Base-by-base conservation (phyloP, 1,140 invertebrate genomes). In the Pseudomyrmex flavicornis region DNA sequence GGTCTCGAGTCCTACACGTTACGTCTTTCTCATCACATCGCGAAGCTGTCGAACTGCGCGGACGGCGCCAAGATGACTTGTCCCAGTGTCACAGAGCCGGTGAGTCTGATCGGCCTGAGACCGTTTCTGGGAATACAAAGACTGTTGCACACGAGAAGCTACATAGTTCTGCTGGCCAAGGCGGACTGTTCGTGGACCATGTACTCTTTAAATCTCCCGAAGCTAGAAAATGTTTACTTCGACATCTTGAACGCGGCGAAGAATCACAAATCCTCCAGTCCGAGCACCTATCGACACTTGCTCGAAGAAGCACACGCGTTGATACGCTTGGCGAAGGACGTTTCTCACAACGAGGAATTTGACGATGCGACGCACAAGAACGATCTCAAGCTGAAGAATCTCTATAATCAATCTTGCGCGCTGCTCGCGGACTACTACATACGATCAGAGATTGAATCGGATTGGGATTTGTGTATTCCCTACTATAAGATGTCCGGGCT, bases 1-100 rank as follows among this genome's bases (percentile, higher is more conserved):
- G 97, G 97, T 1, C 94, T 98, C 7, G 97, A 98, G 91, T 96
- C 97, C 0, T 97, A 97, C 86, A 97, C 97, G 0, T 93, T 97
- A 46, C 94, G 97, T 52, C 93, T 96, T 52, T 95, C 96, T 0
- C 95, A 96, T 90, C 94, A 95, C 59, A 88, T 96, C 2, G 88
- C 91, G 4, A 92, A 86, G 85, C 92, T 87, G 46, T 87, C 94
- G 0, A 91, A 93, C 52, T 84, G 91, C 2, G 69, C 91, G 0
- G 90, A 94, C 79, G 88, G 91, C 63, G 74, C 90, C 3, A 93
- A 91, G 82, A 72, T 90, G 3, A 95, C 95, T 1, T 95, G 95
- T 72, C 96, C 96, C 2, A 94, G 95, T 17, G 92, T 95, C 3
- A 95, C 95, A 56, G 96, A 97, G 68, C 95, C 96, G 0, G 95